Evolutionary conservation across 2,113 vertebrate genomes (phyloP).

Genomic region (Grammomys dolichurus): DNA sequence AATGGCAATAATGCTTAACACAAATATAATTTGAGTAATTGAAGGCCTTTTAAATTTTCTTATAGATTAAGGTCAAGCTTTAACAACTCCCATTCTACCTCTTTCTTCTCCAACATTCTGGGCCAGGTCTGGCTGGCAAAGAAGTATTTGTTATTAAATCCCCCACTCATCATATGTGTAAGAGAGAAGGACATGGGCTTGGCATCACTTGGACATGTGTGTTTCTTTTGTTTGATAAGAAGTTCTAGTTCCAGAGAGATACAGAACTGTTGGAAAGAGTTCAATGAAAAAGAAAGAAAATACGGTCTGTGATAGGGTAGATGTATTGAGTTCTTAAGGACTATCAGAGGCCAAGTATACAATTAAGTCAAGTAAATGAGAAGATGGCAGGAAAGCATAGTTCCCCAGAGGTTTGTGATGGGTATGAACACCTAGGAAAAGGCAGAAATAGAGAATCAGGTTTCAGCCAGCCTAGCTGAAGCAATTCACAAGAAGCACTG

Average conservation of each 20-base stretch:
- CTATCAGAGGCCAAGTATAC: slow-evolving; percentile 62
- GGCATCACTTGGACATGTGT: not conserved
- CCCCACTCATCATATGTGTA: not conserved
- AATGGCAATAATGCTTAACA: not conserved
- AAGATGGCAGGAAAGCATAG: slow-evolving; percentile 56
- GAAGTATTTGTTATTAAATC: not conserved
- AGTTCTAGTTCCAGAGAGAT: slow-evolving; percentile 52
- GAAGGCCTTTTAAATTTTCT: not conserved
- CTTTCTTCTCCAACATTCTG: not conserved
- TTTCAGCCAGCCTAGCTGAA: not conserved
- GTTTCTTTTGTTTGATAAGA: not conserved
- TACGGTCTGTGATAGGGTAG: slow-evolving; percentile 50
- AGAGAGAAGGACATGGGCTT: not conserved
- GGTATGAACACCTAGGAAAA: not conserved
- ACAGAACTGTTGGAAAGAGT: slow-evolving; percentile 56
- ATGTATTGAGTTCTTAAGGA: slow-evolving; percentile 64
- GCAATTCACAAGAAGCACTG: not conserved
- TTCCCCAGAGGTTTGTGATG: slow-evolving; percentile 1
- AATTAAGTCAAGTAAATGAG: slow-evolving; percentile 68
- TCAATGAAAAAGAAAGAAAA: slow-evolving; percentile 67
- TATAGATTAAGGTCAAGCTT: not conserved
- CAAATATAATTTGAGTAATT: slow-evolving; percentile 16
- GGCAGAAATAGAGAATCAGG: not conserved
- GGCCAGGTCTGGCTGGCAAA: not conserved
- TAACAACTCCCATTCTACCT: not conserved